A percentile compares a stretch with the other conserved stretches of the same genome.
phyloP scores from a whole-genome alignment of 2,888 invertebrate genomes.

The Spisula solida region DNA sequence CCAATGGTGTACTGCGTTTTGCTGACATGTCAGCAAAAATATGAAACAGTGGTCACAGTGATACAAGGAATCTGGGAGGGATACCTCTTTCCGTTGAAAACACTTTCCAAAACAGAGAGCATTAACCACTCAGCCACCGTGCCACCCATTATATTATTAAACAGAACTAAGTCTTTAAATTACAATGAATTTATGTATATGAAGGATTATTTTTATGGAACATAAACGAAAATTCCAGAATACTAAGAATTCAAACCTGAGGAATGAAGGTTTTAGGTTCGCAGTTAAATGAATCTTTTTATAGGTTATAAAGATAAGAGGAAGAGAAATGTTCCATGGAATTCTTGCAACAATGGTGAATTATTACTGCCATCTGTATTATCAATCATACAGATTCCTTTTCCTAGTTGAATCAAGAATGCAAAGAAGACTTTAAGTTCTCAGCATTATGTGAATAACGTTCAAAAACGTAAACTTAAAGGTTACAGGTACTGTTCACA shows the following conservation, averaged over 20 bases:
- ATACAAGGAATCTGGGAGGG: too few relatives aligned
- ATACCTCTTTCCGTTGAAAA: too few relatives aligned
- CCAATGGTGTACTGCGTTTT: too few relatives aligned
- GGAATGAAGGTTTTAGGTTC: neutral
- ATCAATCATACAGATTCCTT: constrained; percentile 16
- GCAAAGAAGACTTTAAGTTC: neutral
- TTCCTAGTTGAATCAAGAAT: neutral
- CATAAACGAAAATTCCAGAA: neutral
- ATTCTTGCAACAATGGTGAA: constrained; percentile 18
- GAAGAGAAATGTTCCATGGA: neutral
- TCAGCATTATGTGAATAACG: neutral
- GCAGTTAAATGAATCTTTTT: neutral
- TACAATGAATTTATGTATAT: too few relatives aligned
- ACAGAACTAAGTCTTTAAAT: too few relatives aligned
- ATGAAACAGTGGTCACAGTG: too few relatives aligned
- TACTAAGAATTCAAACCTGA: neutral
- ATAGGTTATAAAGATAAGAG: constrained; percentile 20
- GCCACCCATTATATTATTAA: too few relatives aligned
- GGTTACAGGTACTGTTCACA: neutral
- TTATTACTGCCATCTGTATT: neutral
- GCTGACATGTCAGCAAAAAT: too few relatives aligned
- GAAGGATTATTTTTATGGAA: too few relatives aligned
- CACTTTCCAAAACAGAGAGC: too few relatives aligned
- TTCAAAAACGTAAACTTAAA: neutral
- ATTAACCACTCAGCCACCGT: too few relatives aligned